Evolutionary conservation across 1,140 invertebrate genomes (phyloP).

Genomic region (Heliconius melpomene): DNA sequence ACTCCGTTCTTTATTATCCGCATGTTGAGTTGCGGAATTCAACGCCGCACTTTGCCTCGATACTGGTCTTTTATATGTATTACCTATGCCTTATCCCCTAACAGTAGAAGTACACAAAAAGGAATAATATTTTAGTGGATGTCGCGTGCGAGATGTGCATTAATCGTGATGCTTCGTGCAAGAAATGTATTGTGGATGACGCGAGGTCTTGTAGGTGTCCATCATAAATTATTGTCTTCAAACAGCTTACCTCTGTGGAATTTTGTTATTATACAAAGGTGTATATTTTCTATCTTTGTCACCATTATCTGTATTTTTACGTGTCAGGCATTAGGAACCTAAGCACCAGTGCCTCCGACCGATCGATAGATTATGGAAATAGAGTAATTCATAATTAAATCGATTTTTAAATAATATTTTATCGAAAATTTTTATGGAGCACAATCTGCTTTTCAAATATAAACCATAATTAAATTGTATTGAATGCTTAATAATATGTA

Average conservation of each 20-base stretch:
- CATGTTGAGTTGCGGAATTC: too few species aligned
- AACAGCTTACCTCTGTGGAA: neutral
- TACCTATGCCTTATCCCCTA: too few species aligned
- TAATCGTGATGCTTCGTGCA: constrained; percentile 21
- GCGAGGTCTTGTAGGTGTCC: neutral
- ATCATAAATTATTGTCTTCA: constrained; percentile 21
- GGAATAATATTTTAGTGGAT: constrained; percentile 6
- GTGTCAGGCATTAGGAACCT: too few species aligned
- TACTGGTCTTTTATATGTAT: too few species aligned
- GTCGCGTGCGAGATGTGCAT: constrained; percentile 22
- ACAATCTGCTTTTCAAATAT: neutral
- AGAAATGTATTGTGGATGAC: constrained; percentile 10
- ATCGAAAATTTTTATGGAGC: neutral
- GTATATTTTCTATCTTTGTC: neutral
- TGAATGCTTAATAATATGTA: neutral
- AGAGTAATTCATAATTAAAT: neutral
- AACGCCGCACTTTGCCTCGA: too few species aligned
- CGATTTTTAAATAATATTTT: neutral
- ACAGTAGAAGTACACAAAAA: constrained; percentile 1
- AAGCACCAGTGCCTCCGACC: too few species aligned
- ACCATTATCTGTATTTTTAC: neutral
- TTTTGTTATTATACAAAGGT: neutral
- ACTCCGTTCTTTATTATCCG: too few species aligned
- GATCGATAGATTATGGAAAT: too few species aligned
- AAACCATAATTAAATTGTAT: neutral